Percentiles rank a stretch among this genome's conserved stretches.
Conservation (phyloP, 2,797 vertebrate genomes). For the Spinus olivaceus region DNA sequence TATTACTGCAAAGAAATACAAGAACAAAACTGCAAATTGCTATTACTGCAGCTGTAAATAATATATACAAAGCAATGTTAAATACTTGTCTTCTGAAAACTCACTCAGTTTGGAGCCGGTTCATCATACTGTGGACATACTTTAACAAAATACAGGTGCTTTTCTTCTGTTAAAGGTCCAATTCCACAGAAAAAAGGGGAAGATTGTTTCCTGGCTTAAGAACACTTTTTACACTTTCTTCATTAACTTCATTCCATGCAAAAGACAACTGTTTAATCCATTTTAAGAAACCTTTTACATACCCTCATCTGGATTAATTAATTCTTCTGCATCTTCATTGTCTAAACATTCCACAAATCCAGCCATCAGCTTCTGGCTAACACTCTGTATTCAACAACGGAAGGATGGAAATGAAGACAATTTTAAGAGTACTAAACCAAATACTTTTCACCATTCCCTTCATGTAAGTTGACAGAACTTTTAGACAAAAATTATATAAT, state of each 20-base stretch:
- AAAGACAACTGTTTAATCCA: neutral
- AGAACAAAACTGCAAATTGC: neutral
- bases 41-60: neutral
- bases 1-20: neutral
- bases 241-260: neutral
- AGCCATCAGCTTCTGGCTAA: constrained; percentile 94
- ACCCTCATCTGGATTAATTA: constrained; percentile 87
- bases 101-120: neutral
- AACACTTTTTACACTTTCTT: neutral
- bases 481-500: neutral
- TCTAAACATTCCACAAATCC: constrained; percentile 98
- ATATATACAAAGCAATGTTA: neutral
- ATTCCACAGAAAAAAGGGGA: neutral
- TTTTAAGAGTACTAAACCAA: neutral
- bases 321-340: constrained; percentile 91
- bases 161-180: neutral
- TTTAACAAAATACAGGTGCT: neutral
- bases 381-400: constrained; percentile 69
- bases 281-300: constrained; percentile 43
- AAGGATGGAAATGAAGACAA: neutral
- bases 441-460: neutral
- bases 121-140: neutral
- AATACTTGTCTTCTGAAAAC: neutral
- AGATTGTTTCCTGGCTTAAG: neutral
- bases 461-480: neutral